Evolutionary conservation across 2,113 vertebrate species (phyloP).

Genomic region (Hypomesus transpacificus): DNA sequence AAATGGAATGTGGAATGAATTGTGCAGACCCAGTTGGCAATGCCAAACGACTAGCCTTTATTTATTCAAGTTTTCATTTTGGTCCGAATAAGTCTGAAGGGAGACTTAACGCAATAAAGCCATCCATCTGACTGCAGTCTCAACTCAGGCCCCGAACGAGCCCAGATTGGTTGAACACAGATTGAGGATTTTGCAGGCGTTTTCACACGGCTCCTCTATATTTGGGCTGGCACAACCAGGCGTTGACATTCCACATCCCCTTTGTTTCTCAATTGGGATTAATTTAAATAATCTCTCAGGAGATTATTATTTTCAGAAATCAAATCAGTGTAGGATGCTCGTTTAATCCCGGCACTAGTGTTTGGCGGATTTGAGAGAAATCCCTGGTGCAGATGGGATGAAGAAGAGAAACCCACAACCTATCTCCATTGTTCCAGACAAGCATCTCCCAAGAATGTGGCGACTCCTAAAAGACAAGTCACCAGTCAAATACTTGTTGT

Average conservation of each 20-base stretch:
- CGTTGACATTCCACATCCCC: constrained; percentile 35
- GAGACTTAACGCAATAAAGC: constrained; percentile 47
- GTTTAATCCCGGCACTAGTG: constrained; percentile 7
- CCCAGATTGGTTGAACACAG: too few relatives aligned
- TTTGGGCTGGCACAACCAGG: constrained; percentile 9
- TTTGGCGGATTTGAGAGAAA: constrained; percentile 16
- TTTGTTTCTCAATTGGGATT: constrained; percentile 33
- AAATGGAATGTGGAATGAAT: too few relatives aligned
- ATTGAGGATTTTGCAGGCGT: constrained; percentile 27
- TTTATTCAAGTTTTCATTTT: constrained; percentile 45
- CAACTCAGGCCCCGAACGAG: too few relatives aligned
- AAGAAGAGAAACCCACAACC: not conserved
- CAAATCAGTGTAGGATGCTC: constrained; percentile 8
- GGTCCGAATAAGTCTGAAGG: constrained; percentile 53
- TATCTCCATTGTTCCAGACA: not conserved
- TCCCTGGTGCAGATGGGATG: constrained; percentile 22
- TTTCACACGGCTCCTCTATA: constrained; percentile 23
- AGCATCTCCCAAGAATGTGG: not conserved
- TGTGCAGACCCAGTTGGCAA: too few relatives aligned
- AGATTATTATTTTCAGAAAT: not conserved
- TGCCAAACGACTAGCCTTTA: too few relatives aligned
- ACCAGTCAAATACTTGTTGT: too few relatives aligned
- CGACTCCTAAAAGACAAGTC: too few relatives aligned
- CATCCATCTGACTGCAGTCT: constrained; percentile 45
- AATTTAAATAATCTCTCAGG: too few relatives aligned